Evolutionary conservation across 2,797 vertebrate genomes (phyloP).

Genomic region (Siniperca obscura): DNA sequence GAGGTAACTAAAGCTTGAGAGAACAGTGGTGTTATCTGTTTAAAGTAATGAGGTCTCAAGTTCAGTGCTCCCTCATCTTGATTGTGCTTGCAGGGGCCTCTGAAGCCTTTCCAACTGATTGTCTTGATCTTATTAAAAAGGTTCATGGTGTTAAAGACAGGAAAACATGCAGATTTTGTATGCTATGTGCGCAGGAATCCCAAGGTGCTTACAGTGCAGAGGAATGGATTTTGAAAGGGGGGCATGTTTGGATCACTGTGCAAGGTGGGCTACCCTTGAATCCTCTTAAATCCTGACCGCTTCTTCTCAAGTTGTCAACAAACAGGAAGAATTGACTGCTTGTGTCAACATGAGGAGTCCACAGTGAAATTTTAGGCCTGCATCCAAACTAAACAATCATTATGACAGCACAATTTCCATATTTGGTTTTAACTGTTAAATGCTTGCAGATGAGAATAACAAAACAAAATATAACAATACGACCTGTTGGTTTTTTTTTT

Average conservation of each 20-base stretch:
- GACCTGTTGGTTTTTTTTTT: not conserved
- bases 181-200: constrained; percentile 51
- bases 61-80: constrained; percentile 17
- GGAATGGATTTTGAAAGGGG: constrained; percentile 65
- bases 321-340: constrained; percentile 41
- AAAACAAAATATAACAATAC: not conserved
- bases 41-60: constrained; percentile 66
- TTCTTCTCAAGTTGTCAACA: constrained; percentile 59
- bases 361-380: not conserved
- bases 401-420: not conserved
- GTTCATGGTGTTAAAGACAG: constrained; percentile 58
- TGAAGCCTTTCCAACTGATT: constrained; percentile 62
- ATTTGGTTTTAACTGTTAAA: not conserved
- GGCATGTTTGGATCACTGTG: constrained; percentile 52
- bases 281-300: constrained; percentile 75
- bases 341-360: not conserved
- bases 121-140: constrained; percentile 68
- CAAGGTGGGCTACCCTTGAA: constrained; percentile 63
- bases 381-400: not conserved
- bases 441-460: not conserved
- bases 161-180: constrained; percentile 65
- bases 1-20: constrained; percentile 54
- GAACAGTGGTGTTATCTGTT: constrained; percentile 52
- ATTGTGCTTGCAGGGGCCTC: constrained; percentile 33
- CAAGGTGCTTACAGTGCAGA: constrained; percentile 64